Evolutionary conservation across 2,888 invertebrate species (phyloP).

Genomic region (Rhagium mordax): DNA sequence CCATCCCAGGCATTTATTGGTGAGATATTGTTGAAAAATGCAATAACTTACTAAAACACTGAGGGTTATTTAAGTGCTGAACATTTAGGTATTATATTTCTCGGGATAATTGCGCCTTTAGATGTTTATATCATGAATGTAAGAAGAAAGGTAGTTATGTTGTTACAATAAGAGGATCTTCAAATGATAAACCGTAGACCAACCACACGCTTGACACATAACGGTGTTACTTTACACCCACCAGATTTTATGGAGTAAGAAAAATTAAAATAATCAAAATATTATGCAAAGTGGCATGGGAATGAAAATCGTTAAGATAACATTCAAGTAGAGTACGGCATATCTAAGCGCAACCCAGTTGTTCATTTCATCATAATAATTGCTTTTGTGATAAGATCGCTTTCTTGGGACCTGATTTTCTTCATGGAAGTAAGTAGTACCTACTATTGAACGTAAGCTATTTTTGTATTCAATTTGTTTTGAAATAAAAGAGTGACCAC

Average conservation of each 20-base stretch:
- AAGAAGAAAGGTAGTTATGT: neutral
- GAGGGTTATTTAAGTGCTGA: neutral
- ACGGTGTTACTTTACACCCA: neutral
- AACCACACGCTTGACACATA: neutral
- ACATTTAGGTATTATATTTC: constrained; percentile 8
- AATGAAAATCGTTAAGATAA: constrained; percentile 14
- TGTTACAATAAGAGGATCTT: constrained; percentile 5
- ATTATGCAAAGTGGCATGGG: constrained; percentile 9
- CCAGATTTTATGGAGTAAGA: constrained; percentile 10
- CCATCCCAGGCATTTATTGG: neutral
- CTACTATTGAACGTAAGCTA: no score
- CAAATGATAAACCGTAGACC: neutral
- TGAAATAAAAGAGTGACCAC: no score
- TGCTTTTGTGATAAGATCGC: neutral
- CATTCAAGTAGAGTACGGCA: neutral
- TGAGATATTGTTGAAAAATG: constrained; percentile 6
- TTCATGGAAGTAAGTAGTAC: no score
- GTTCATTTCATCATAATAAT: neutral
- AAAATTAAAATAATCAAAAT: constrained; percentile 15
- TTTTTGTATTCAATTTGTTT: no score
- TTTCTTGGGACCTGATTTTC: neutral
- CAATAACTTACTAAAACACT: neutral
- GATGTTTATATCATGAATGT: neutral
- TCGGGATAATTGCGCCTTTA: neutral
- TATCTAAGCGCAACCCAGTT: neutral